Base-by-base conservation (phyloP, 2,113 vertebrate genomes). In the Seriola quinqueradiata region DNA sequence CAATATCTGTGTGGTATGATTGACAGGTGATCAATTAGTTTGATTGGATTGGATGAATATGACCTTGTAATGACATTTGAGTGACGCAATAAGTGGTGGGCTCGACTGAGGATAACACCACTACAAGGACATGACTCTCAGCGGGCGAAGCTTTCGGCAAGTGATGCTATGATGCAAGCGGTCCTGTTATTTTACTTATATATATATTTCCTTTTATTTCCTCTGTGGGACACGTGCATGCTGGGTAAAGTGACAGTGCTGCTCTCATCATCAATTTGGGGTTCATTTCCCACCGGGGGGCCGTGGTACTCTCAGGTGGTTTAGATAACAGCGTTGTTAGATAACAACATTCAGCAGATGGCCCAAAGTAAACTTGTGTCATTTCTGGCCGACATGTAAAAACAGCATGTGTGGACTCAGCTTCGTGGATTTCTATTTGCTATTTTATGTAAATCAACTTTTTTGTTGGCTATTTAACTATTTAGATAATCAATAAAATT, bases 21-120 rank as follows among this genome's bases (percentile, higher is more conserved):
- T 60, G 70, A 57, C n/a, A 65, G 23, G 16, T 57, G 28, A 86
- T 92, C 87, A 54, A 90, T 92, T n/a, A 4, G 17, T 81, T 70
- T 58, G 81, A 89, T 63, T 65, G 52, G 59, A 75, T 55, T 7
- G 34, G 36, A 70, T 78, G 55, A 42, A 32, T 60, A 17, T 66
- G 82, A 74, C 89, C 83, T 86, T 71, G 55, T 61, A 44, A 16
- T 77, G 70, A 87, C 79, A 65, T 74, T 10, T 67, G 21, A 25
- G 46, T 82, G 77, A 82, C 19, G 67, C 58, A 72, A 89, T 42
- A 28, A 63, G 25, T 48, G 2, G 34, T 44, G 28, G 59, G 50
- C 68, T 17, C 23, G 23, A 59, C 44, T 16, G 7, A 40, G 52
- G 50, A 32, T 34, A 25, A 66, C 52, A 42, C 10, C 44, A 2